These are phyloP conservation scores for Patella caerulea DNA, from an alignment of 2,888 invertebrate species.

Conservation along the genomic window DNA sequence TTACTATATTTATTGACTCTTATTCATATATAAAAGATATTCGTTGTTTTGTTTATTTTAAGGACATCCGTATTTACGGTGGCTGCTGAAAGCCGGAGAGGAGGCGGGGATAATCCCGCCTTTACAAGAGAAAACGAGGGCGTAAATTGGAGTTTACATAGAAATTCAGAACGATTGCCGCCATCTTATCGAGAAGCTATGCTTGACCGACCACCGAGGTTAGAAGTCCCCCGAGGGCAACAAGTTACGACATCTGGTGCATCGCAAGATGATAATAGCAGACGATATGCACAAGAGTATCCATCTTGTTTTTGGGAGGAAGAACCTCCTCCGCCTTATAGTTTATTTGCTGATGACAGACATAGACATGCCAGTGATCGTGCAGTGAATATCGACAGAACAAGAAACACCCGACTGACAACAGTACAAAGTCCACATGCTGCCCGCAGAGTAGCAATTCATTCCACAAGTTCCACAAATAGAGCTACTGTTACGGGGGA, in stretches of 20 bases:
- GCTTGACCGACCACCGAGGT: slow-evolving; percentile 15
- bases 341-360: slow-evolving; percentile 19
- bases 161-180: slow-evolving; percentile 22
- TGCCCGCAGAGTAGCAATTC: background rate
- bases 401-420: background rate
- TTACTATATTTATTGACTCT: too few relatives aligned
- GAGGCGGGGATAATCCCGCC: slow-evolving; percentile 31
- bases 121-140: slow-evolving; percentile 28
- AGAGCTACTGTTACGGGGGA: background rate
- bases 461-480: background rate
- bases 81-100: slow-evolving; percentile 21
- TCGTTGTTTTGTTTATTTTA: background rate
- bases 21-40: too few relatives aligned
- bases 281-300: slow-evolving; percentile 31
- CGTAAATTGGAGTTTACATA: slow-evolving; percentile 9
- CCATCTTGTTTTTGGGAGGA: slow-evolving; percentile 37
- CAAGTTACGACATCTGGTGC: background rate
- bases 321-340: slow-evolving; percentile 35
- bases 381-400: background rate
- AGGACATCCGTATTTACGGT: slow-evolving; percentile 24
- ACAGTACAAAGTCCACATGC: background rate
- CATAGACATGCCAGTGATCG: background rate
- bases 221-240: background rate
- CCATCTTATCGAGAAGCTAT: slow-evolving; percentile 33
- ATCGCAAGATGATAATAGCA: background rate